Base-by-base conservation (phyloP, 30 jellyfish, hydroid and myxozoan genomes). In the Pelagia noctiluca region DNA sequence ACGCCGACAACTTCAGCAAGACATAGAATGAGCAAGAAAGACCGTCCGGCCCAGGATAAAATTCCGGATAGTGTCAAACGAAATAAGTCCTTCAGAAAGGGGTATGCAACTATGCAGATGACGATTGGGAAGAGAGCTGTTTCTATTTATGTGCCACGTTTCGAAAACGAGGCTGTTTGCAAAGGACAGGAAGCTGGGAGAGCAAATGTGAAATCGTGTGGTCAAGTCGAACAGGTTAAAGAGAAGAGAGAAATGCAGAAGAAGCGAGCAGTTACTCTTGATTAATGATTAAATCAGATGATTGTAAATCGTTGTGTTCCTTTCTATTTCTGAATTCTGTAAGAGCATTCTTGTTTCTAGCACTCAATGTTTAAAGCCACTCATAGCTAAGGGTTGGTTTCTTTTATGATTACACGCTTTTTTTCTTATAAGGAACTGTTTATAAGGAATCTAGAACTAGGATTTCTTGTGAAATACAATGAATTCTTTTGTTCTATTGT, bases 61-160 rank as follows among this genome's bases (percentile, higher is more conserved):
- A 19, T 10, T 4, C 68, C 30, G 21, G 68, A 5, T 2, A 52
- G 26, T 19, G 28, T 28, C 77, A 80, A 28, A 83, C 91, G 18
- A 64, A 81, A 83, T 83, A 83, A 70, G 25, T 71, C 93, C 3
- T 86, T 83, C 12, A 70, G 78, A 28, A 83, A 83, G 29, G 93
- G 93, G 16, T 83, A 83, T 47, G 86, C 93, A 35, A 71, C 86
- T 0, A 83, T 83, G 93, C 86, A 72, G 54, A 72, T 83, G 87
- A 83, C 78, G 28, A 63, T 72, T 19, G 93, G 93, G 2, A 52
- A 83, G 75, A 69, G 74, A 48, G 75, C 72, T 35, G 80, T 83
- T 1, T 83, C 93, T 8, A 62, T 83, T 35, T 83, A 76, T 30
- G 82, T 83, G 61, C 93, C 93, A 35, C 87, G 87, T n/a, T 83